Base-by-base conservation (phyloP, 2,113 vertebrate genomes). In the Chaetodon trifascialis region DNA sequence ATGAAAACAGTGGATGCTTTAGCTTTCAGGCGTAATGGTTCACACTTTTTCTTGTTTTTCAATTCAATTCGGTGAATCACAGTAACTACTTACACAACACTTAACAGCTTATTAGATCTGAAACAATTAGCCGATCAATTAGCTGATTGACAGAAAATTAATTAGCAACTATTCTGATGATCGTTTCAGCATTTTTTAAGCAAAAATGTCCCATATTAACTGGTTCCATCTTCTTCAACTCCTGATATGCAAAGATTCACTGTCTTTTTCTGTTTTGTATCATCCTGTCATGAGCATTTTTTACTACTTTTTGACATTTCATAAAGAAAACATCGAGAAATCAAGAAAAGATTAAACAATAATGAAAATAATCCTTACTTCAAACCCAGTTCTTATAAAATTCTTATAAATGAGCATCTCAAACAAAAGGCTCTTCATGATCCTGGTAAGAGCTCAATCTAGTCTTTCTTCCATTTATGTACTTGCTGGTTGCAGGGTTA, bases 401-500 rank as follows among this genome's bases (percentile, higher is more conserved):
- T 58, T 70, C 5, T 44, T 11, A 19, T 21, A 38, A 64, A n/a
- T 70, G 6, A 23, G n/a, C 11, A 17, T 63, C 25, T 30, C 34
- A 59, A 63, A 1, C 7, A 82, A 64, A 54, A 3, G 5, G 9
- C 16, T 66, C 4, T 19, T 34, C 4, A 44, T 54, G 2, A 42
- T 36, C n/a, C 8, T 40, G 17, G 16, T 16, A 12, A 64, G n/a
- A 25, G 25, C 11, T 73, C 15, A 65, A 42, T 73, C 11, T 73
- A 15, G 55, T 17, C 21, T 47, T 63, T 51, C 2, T 16, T 19
- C 46, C 68, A 64, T 77, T 70, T 44, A 47, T 8, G 21, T 68
- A 56, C 52, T 69, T n/a, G 40, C 55, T 40, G 46, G 46, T 54
- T 83, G 54, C 62, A 58, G 3, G n/a, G 15, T 8, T 79, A 44